These are phyloP conservation scores for Emberiza fucata DNA, from an alignment of 2,113 vertebrate genomes.

Conservation along the genomic window DNA sequence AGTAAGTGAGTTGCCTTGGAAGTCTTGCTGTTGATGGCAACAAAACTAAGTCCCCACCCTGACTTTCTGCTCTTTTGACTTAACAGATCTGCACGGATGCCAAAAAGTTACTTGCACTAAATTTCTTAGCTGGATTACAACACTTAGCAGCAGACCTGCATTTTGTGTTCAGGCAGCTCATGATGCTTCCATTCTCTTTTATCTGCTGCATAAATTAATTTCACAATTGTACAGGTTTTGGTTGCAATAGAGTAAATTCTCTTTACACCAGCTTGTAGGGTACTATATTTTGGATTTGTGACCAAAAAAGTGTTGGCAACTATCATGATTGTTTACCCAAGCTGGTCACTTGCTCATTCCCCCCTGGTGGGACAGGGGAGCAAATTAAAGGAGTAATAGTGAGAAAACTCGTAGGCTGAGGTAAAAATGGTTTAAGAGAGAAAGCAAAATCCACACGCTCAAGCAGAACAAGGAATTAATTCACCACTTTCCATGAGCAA, in stretches of 20 bases:
- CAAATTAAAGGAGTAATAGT: neutral
- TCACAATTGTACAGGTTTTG: neutral
- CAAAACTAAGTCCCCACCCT: neutral
- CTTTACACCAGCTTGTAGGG: neutral
- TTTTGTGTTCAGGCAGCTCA: neutral
- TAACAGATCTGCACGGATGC: neutral
- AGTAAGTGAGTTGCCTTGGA: neutral
- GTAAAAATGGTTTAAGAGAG: neutral
- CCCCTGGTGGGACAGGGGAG: neutral
- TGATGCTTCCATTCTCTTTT: neutral
- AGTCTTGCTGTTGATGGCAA: neutral
- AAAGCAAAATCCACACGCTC: rapidly evolving
- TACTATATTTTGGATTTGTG: neutral
- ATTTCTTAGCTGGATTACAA: neutral
- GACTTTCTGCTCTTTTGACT: neutral
- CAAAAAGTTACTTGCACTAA: neutral
- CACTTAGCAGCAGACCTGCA: neutral
- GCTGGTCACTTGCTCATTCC: neutral
- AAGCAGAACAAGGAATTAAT: neutral
- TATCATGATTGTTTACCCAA: neutral
- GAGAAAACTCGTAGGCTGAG: neutral
- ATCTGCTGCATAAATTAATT: neutral
- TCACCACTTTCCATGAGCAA: neutral
- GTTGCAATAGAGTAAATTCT: neutral
- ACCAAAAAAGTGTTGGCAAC: neutral